A percentile compares a stretch with the other conserved stretches of the same genome.
Evolutionary conservation across 2,888 invertebrate species (phyloP).

Genomic region (Molorchus minor): DNA sequence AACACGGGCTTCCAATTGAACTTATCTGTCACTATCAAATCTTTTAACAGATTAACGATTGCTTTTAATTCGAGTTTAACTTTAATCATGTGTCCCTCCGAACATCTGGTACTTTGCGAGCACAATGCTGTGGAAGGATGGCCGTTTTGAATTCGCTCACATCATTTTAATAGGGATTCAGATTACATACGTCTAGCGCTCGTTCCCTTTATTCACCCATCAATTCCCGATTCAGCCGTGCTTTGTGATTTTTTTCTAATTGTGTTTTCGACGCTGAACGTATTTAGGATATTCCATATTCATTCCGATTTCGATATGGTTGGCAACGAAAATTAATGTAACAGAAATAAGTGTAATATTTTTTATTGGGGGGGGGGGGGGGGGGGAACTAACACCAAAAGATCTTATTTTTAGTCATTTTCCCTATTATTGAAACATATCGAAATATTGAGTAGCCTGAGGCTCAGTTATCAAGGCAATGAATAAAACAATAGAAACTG

Average conservation of each 20-base stretch:
- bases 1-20: conserved; percentile 54
- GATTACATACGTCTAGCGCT: conserved; percentile 52
- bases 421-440: too few relatives aligned
- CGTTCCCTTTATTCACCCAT: conserved; percentile 39
- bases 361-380: too few relatives aligned
- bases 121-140: conserved; percentile 51
- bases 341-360: too few relatives aligned
- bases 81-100: conserved; percentile 60
- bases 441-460: too few relatives aligned
- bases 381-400: too few relatives aligned
- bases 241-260: conserved; percentile 21
- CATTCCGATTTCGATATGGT: too few relatives aligned
- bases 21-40: conserved; percentile 60
- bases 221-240: conserved; percentile 11
- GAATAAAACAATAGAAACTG: too few relatives aligned
- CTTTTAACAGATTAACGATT: conserved; percentile 57
- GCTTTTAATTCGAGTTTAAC: conserved; percentile 61
- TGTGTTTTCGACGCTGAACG: conserved; percentile 1
- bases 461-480: too few relatives aligned
- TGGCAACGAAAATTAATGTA: too few relatives aligned
- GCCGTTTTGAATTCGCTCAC: conserved; percentile 51
- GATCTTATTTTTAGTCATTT: too few relatives aligned
- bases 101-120: conserved; percentile 59
- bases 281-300: too few relatives aligned
- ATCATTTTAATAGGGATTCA: conserved; percentile 56